These are phyloP conservation scores for Pseudomugil gertrudae DNA, from an alignment of 2,797 vertebrate genomes.

Conservation along the genomic window DNA sequence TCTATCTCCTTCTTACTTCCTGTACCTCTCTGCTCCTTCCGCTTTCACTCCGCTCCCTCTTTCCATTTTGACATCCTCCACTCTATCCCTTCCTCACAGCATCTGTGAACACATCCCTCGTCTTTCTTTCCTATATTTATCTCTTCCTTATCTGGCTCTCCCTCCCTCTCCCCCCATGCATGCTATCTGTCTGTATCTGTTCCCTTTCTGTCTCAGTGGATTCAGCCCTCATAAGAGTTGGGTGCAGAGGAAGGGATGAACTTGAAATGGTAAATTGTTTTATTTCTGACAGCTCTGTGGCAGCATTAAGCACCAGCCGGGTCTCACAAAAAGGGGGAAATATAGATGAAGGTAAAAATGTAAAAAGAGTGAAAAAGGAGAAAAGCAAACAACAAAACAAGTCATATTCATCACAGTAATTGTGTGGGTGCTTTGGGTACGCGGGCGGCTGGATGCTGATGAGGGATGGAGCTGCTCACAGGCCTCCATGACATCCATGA, in stretches of 20 bases:
- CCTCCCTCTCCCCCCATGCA: constrained; percentile 56
- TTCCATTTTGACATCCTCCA: constrained; percentile 68
- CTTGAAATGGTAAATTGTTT: constrained; percentile 70
- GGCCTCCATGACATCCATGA: constrained; percentile 94
- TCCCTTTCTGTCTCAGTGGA: constrained; percentile 56
- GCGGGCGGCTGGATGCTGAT: constrained; percentile 88
- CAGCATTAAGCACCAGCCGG: constrained; percentile 86
- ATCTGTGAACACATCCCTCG: constrained; percentile 71
- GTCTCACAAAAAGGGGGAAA: constrained; percentile 23
- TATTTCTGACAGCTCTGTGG: constrained; percentile 73
- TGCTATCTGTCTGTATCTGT: constrained; percentile 67
- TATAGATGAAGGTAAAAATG: constrained; percentile 53
- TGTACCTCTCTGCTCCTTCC: constrained; percentile 68
- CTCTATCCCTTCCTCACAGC: constrained; percentile 53
- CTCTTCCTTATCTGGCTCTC: constrained; percentile 71
- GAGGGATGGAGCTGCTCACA: constrained; percentile 98
- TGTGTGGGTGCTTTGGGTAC: constrained; percentile 94
- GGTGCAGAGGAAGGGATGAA: constrained; percentile 53
- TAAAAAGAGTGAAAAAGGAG: constrained; percentile 75
- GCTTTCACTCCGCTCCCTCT: constrained; percentile 60
- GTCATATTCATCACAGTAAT: constrained; percentile 99
- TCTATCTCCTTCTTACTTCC: constrained; percentile 67
- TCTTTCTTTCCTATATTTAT: constrained; percentile 70
- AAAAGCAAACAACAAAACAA: constrained; percentile 93
- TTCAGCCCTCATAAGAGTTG: constrained; percentile 45